Conservation (phyloP, 2,888 invertebrate genomes). For the Acrocera orbiculus region DNA sequence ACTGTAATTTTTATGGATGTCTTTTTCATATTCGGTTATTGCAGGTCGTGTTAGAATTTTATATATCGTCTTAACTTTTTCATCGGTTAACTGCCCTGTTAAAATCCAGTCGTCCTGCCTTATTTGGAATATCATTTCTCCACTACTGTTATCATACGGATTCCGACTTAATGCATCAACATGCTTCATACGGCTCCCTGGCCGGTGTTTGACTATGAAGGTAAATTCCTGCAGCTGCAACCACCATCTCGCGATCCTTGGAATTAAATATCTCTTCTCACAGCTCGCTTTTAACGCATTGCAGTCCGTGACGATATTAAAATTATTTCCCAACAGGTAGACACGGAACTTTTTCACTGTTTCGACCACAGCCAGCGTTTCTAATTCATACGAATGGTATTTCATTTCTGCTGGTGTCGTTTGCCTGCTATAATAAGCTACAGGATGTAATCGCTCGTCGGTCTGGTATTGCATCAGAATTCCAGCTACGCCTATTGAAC, state of each 20-base stretch:
- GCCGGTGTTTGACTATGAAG: neutral
- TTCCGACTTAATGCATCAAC: constrained; percentile 1
- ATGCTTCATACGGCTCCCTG: constrained; percentile 1
- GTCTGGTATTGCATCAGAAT: too few species aligned
- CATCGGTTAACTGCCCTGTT: too few species aligned
- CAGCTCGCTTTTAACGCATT: constrained; percentile 8
- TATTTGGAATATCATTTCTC: too few species aligned
- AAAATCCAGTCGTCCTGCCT: too few species aligned
- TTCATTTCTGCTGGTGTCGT: neutral
- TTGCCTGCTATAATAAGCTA: constrained; percentile 2
- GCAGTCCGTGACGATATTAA: constrained; percentile 5
- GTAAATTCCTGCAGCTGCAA: constrained; percentile 3
- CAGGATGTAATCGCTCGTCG: too few species aligned
- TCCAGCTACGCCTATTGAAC: too few species aligned
- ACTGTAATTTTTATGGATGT: neutral
- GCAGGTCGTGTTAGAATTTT: too few species aligned
- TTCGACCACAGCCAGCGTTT: constrained; percentile 5
- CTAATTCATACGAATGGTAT: constrained; percentile 4
- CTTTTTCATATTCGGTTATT: neutral
- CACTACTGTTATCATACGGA: too few species aligned
- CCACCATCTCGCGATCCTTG: constrained; percentile 5
- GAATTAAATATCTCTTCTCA: constrained; percentile 13
- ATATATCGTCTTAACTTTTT: too few species aligned
- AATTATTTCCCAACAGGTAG: neutral
- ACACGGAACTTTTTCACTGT: neutral